Evolutionary conservation across 92 coral and sea anemone genomes (phyloP).

Genomic region (Zoanthus gigantus): DNA sequence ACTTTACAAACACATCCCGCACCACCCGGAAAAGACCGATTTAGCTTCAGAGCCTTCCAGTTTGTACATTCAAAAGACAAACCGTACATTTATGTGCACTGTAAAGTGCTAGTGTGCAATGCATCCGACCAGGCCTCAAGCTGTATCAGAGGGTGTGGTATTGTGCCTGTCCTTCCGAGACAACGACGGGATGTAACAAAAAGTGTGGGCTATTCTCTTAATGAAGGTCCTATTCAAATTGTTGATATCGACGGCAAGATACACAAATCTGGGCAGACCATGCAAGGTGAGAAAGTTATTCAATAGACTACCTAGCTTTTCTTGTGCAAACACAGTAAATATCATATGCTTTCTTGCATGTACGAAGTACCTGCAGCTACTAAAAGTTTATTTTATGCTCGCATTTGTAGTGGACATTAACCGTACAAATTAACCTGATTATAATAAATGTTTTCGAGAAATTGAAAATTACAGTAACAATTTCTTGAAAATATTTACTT

Average conservation of each 20-base stretch:
- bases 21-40: constrained; percentile 25
- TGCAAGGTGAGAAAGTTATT: constrained; percentile 5
- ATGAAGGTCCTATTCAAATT: constrained; percentile 33
- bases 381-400: too few species aligned
- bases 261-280: background rate
- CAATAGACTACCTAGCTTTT: background rate
- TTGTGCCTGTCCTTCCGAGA: background rate
- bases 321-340: background rate
- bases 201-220: constrained; percentile 23
- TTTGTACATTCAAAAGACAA: constrained; percentile 10
- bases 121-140: constrained; percentile 20
- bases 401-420: too few species aligned
- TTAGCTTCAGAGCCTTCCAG: constrained; percentile 39
- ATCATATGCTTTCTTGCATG: background rate
- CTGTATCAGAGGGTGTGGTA: background rate
- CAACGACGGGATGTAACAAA: background rate
- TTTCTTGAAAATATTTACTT: too few species aligned
- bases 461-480: too few species aligned
- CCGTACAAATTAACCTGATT: too few species aligned
- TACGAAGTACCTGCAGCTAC: background rate
- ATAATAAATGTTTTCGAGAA: too few species aligned
- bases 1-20: constrained; percentile 2
- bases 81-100: constrained; percentile 40
- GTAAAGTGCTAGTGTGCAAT: constrained; percentile 38
- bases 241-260: background rate